Evolutionary conservation across 1,140 invertebrate genomes (phyloP), one percentile per base, ranked within the genome.

Genomic region (Tenebrio molitor): DNA sequence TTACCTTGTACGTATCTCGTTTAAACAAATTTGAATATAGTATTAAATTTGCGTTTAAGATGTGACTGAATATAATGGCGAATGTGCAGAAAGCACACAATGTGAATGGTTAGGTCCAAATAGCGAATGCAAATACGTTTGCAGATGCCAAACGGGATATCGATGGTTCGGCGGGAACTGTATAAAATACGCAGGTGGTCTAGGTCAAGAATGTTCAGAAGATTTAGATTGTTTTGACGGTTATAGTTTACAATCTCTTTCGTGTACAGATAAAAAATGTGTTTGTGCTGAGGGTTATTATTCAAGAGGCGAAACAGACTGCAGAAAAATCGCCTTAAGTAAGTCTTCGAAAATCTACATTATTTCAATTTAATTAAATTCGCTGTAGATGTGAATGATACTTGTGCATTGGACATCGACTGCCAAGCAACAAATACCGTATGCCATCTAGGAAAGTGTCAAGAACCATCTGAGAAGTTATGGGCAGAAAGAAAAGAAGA

Each of bases 161-260:
- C 21, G 65, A 41, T 68, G 65, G 65, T 68, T 21, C 23, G n/a
- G 5, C 25, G 65, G 65, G 14, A 2, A 7, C 1, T 68, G 65
- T 15, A 46, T 23, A 10, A 14, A 25, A 46, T 50, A 14, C 17
- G 41, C 16, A 12, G 65, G 65, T 16, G 65, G 65, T 16, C 33
- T 68, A 10, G 65, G 65, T 12, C 17, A 29, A 50, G 23, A 33
- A 7, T 68, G 65, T 10, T 10, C 39, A 4, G 23, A 68, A 8
- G n/a, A 23, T 29, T 25, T 68, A 1, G 41, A 68, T n/a, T 68
- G 65, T 34, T 68, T 25, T 33, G 65, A 68, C 33, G 65, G 65
- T 15, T 68, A 68, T 33, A 46, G 50, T 34, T 25, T 42, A 3
- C 17, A 44, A 16, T 68, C 65, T 50, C n/a, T 68, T 5, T 50